These are phyloP conservation scores for Hydrolagus colliei DNA, from an alignment of 2,797 vertebrate species.

Conservation along the genomic window DNA sequence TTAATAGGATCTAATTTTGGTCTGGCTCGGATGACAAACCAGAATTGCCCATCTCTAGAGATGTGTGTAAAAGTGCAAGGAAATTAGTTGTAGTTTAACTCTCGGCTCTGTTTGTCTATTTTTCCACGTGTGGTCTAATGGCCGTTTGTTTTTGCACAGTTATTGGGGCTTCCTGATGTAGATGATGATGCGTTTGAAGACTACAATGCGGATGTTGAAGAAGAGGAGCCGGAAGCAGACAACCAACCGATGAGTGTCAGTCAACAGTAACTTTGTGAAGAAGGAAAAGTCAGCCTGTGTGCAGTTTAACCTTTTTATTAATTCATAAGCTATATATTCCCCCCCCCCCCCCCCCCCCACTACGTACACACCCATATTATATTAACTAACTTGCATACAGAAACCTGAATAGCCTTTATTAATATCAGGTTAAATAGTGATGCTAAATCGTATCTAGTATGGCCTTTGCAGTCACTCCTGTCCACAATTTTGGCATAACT, in stretches of 20 bases:
- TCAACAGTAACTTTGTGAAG: slow-evolving; percentile 74
- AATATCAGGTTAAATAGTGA: slow-evolving; percentile 5
- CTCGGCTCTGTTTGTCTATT: background rate
- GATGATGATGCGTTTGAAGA: slow-evolving; percentile 92
- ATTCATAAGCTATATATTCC: background rate
- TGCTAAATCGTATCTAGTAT: background rate
- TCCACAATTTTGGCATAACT: slow-evolving; percentile 12
- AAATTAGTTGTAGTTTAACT: background rate
- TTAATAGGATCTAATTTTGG: no score
- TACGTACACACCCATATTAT: no score
- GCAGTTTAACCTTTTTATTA: slow-evolving; percentile 18
- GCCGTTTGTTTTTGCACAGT: slow-evolving; percentile 55
- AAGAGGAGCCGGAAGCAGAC: slow-evolving; percentile 88
- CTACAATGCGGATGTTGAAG: slow-evolving; percentile 89
- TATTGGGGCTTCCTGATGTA: slow-evolving; percentile 90
- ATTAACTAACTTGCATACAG: no score
- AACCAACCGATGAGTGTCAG: slow-evolving; percentile 98
- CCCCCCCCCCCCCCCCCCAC: background rate
- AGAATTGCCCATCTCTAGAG: no score
- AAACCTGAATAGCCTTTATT: background rate
- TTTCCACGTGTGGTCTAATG: background rate
- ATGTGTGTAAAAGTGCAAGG: no score
- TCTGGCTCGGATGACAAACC: no score
- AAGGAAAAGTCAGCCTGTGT: slow-evolving; percentile 1
- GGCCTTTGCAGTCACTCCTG: background rate